Evolutionary conservation across 2,113 vertebrate genomes (phyloP).

Genomic region (Mormyrus lacerda): DNA sequence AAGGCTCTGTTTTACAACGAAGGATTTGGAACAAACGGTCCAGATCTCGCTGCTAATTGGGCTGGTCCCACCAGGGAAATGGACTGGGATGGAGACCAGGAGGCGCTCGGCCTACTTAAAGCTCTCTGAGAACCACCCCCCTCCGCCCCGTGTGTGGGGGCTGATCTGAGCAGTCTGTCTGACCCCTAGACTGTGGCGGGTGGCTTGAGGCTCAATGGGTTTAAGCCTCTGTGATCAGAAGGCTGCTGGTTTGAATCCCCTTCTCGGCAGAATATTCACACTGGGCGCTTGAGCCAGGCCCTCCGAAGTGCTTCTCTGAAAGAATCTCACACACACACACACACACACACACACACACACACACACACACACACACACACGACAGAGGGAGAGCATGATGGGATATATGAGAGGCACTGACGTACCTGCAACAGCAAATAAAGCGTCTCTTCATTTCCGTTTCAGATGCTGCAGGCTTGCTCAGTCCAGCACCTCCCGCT

Average conservation of each 20-base stretch:
- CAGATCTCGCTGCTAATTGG: background rate
- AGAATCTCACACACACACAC: too few relatives aligned
- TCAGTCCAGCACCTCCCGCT: conserved; percentile 94
- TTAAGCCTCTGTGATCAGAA: background rate
- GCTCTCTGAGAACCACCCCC: background rate
- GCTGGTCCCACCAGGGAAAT: background rate
- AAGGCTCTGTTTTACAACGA: background rate
- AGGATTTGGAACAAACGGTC: background rate
- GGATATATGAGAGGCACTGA: background rate
- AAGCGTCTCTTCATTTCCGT: conserved; percentile 33
- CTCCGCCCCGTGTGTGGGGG: background rate
- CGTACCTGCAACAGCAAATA: background rate
- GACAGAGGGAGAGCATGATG: background rate
- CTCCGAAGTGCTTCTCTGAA: too few relatives aligned
- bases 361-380: too few relatives aligned
- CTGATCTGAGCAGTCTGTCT: background rate
- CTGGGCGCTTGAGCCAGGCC: background rate
- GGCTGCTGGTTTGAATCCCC: background rate
- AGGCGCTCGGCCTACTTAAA: background rate
- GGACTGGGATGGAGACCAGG: background rate
- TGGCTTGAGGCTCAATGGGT: background rate
- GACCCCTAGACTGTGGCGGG: background rate
- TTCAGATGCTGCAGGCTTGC: conserved; percentile 90
- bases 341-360: too few relatives aligned
- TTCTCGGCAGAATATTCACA: background rate